Conservation (phyloP, 2,113 vertebrate species). For the Platysternon megacephalum region DNA sequence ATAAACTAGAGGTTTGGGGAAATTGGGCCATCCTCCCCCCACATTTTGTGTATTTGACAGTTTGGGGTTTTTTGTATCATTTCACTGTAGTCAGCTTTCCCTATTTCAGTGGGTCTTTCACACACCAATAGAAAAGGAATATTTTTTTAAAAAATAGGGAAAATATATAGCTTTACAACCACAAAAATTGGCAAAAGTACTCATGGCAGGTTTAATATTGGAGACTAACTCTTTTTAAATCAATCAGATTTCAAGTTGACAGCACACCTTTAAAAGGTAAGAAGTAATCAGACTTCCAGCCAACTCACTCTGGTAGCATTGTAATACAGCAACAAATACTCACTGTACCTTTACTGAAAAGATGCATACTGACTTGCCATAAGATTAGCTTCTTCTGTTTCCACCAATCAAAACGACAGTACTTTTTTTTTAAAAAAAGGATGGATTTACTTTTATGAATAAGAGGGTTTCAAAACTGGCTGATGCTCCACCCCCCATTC, state of each 20-base stretch:
- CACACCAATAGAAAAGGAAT: not conserved
- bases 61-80: not conserved
- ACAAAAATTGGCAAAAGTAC: not conserved
- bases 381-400: not conserved
- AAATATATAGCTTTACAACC: not conserved
- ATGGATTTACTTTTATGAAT: not conserved
- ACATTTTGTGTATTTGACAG: not conserved
- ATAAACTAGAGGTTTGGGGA: not conserved
- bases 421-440: not conserved
- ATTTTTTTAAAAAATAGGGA: not conserved
- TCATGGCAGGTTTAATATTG: not conserved
- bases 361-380: not conserved
- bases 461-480: not conserved
- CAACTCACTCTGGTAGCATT: not conserved
- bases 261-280: not conserved
- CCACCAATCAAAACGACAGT: not conserved
- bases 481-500: not conserved
- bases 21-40: not conserved
- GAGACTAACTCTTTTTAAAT: not conserved
- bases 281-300: not conserved
- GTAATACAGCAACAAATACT: not conserved
- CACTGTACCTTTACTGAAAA: not conserved
- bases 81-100: not conserved
- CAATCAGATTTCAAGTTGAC: accelerated
- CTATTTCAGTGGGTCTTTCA: not conserved